Base-by-base conservation (phyloP, 35 echinoderm and acorn worm genomes). In the Acanthaster planci region DNA sequence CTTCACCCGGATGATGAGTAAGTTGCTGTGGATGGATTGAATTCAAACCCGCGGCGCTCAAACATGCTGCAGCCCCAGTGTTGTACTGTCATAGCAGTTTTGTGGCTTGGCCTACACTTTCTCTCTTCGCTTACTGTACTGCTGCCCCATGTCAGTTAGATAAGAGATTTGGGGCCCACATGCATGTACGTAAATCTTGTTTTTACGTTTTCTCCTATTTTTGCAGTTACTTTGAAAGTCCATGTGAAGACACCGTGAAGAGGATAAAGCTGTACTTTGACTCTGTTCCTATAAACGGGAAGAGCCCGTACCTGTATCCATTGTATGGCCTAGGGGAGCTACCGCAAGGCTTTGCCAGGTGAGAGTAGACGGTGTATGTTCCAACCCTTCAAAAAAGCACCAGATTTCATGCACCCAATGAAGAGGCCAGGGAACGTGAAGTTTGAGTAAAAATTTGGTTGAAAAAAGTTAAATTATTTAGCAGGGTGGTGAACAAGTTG, bases 291-390 rank as follows among this genome's bases (percentile, higher is more conserved):
- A 87, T 88, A 21, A 90, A 97, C 80, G 95, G 95, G 38, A 97
- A 93, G 82, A 93, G 87, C 40, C 90, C 94, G 5, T 97, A 93
- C 51, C 84, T 97, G 16, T 97, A 97, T 55, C 94, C 94, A 32
- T 60, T 97, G 47, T 97, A 97, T 90, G 94, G 94, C 29, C 86
- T 97, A 8, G 94, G 94, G 78, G 94, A 97, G 40, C 76, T 97
- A 77, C 94, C 95, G 7, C 95, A 97, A 85, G 95, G 95, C 39
- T 97, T 97, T 90, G 95, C 95, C 56, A 93, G 95, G 95, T 93
- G 51, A 97, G 95, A 60, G 9, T 22, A 22, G 57, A 21, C 12
- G 42, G 42, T 47, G 4, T 47, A 47, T 47, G 4, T n/a, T n/a
- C n/a, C n/a, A n/a, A n/a, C n/a, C n/a, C n/a, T n/a, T n/a, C n/a